Conservation (phyloP, 2,888 invertebrate species). For the Zygogramma bicolorata region DNA sequence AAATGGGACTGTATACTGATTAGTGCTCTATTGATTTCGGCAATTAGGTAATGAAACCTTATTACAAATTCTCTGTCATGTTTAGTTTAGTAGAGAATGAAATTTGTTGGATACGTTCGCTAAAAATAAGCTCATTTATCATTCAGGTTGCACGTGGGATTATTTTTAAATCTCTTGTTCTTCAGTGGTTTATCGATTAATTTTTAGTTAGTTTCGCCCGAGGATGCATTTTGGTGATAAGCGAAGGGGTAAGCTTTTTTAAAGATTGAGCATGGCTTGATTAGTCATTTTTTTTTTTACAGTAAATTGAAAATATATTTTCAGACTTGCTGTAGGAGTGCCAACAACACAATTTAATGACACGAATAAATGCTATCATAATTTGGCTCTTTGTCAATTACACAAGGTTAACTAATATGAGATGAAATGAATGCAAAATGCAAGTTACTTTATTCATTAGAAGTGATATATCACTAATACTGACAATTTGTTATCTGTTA, state of each 20-base stretch:
- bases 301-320: background rate
- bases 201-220: background rate
- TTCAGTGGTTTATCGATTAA: background rate
- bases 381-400: too few relatives aligned
- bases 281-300: background rate
- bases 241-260: background rate
- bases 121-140: background rate
- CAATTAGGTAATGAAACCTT: conserved; percentile 11
- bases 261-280: background rate
- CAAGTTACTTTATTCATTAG: too few relatives aligned
- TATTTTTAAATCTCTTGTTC: conserved; percentile 3
- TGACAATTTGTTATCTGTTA: too few relatives aligned
- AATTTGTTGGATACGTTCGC: background rate
- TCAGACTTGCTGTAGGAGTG: background rate
- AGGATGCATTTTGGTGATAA: background rate
- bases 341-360: background rate
- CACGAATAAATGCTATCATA: background rate
- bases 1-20: background rate
- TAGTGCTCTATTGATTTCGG: conserved; percentile 13
- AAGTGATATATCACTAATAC: too few relatives aligned
- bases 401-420: too few relatives aligned
- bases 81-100: conserved; percentile 5
- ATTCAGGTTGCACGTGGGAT: background rate
- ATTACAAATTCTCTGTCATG: background rate
- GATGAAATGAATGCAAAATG: too few relatives aligned